Percentiles rank a stretch among this genome's conserved stretches.
phyloP scores from a whole-genome alignment of 1,140 invertebrate species.

The Coenobita brevimanus region DNA sequence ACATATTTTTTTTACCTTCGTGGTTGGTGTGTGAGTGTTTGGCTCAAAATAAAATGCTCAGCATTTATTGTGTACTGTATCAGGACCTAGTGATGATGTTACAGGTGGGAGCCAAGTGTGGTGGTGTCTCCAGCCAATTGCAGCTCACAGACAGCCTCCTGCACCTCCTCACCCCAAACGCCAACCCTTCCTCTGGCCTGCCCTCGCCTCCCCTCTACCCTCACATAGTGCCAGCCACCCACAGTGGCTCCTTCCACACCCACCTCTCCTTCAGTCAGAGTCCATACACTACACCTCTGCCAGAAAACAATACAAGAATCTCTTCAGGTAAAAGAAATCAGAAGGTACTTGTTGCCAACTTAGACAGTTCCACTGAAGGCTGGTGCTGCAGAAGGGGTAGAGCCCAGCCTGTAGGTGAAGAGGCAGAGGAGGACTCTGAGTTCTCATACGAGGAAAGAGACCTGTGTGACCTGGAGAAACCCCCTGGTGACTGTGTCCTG shows the following conservation, averaged over 20 bases:
- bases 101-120: slow-evolving; percentile 59
- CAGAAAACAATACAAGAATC: not conserved
- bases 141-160: slow-evolving; percentile 47
- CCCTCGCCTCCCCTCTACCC: slow-evolving; percentile 3
- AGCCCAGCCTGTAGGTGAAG: too few relatives aligned
- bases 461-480: too few relatives aligned
- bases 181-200: slow-evolving; percentile 5
- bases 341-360: not conserved
- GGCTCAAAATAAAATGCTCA: not conserved
- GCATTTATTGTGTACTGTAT: not conserved
- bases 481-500: too few relatives aligned
- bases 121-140: slow-evolving; percentile 47
- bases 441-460: too few relatives aligned
- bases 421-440: too few relatives aligned
- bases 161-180: slow-evolving; percentile 50
- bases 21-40: not conserved
- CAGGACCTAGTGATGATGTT: not conserved
- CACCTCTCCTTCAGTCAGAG: not conserved
- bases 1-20: too few relatives aligned
- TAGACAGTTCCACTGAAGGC: too few relatives aligned
- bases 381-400: too few relatives aligned
- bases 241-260: slow-evolving; percentile 8
- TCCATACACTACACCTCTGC: not conserved
- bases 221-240: not conserved
- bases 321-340: not conserved